A percentile compares a stretch with the other conserved stretches of the same genome.
Evolutionary conservation across 2,797 vertebrate genomes (phyloP).

Genomic region (Acrossocheilus wenchowensis): DNA sequence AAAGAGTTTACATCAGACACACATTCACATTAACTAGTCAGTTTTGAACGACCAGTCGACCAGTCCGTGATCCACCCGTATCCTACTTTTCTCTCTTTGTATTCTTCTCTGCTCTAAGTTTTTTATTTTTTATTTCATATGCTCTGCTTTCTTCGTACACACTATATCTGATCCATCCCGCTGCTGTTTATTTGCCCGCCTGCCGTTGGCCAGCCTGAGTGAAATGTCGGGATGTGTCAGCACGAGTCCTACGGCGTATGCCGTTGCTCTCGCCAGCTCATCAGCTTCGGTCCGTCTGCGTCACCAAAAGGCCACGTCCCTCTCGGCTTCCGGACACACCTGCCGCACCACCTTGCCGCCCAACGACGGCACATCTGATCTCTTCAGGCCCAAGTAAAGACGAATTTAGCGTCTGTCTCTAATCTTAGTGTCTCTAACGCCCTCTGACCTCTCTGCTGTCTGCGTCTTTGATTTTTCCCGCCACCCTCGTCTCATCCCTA

Average conservation of each 20-base stretch:
- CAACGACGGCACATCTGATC: conserved; percentile 78
- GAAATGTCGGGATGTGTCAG: conserved; percentile 81
- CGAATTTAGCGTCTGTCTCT: conserved; percentile 58
- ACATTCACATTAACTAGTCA: not conserved
- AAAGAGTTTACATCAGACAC: not conserved
- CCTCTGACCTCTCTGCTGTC: conserved; percentile 75
- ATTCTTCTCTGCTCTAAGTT: conserved; percentile 5
- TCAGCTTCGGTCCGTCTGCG: conserved; percentile 81
- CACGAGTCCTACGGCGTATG: conserved; percentile 73
- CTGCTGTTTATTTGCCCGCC: conserved; percentile 68
- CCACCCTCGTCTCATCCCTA: conserved; percentile 7
- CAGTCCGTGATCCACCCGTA: not conserved
- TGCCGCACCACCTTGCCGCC: conserved; percentile 80
- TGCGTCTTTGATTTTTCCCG: conserved; percentile 51
- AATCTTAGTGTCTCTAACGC: conserved; percentile 64
- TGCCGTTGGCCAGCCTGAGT: conserved; percentile 77
- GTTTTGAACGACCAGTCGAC: not conserved
- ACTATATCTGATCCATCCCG: conserved; percentile 77
- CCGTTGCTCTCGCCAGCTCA: conserved; percentile 77
- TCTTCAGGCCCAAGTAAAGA: conserved; percentile 83
- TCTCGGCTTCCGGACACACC: conserved; percentile 81
- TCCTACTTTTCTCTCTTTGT: not conserved
- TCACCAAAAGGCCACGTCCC: conserved; percentile 84
- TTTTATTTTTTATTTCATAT: not conserved
- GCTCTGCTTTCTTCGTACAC: conserved; percentile 51